phyloP scores from a whole-genome alignment of 2,888 invertebrate genomes.

The Euplagia quadripunctaria region DNA sequence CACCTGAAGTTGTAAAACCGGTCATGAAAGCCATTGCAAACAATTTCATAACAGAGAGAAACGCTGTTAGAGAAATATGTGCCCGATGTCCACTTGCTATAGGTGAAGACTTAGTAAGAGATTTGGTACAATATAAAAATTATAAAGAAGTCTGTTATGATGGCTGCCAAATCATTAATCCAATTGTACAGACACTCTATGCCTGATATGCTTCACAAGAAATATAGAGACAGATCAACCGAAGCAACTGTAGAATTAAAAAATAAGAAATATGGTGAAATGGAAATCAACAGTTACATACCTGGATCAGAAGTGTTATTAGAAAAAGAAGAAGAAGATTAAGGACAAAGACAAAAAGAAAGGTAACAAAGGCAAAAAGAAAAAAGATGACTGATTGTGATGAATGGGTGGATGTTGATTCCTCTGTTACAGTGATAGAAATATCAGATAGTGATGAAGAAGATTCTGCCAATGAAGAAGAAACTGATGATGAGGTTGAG shows the following conservation, averaged over 20 bases:
- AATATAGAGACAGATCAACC: constrained; percentile 95
- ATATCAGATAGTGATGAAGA: constrained; percentile 79
- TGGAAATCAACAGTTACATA: constrained; percentile 92
- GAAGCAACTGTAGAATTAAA: constrained; percentile 92
- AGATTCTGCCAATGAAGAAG: constrained; percentile 60
- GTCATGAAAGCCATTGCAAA: constrained; percentile 96
- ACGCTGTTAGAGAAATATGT: constrained; percentile 98
- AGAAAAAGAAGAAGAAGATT: constrained; percentile 74
- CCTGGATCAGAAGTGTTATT: constrained; percentile 96
- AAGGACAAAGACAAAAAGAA: constrained; percentile 64
- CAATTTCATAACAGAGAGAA: constrained; percentile 99
- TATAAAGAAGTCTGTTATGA: constrained; percentile 98
- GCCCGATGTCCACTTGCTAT: constrained; percentile 97
- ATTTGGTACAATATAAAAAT: constrained; percentile 96
- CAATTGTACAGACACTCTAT: constrained; percentile 91
- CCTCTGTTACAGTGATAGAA: constrained; percentile 88
- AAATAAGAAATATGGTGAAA: constrained; percentile 93
- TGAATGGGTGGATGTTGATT: constrained; percentile 88
- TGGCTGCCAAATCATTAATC: constrained; percentile 96
- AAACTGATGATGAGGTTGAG: constrained; percentile 47
- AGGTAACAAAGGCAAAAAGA: constrained; percentile 64
- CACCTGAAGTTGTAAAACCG: constrained; percentile 98
- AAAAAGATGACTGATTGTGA: constrained; percentile 82
- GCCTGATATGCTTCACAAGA: constrained; percentile 95
- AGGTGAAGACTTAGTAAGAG: constrained; percentile 95